Base-by-base conservation (phyloP, 1,140 invertebrate genomes). In the Atopsyche davidsoni region DNA sequence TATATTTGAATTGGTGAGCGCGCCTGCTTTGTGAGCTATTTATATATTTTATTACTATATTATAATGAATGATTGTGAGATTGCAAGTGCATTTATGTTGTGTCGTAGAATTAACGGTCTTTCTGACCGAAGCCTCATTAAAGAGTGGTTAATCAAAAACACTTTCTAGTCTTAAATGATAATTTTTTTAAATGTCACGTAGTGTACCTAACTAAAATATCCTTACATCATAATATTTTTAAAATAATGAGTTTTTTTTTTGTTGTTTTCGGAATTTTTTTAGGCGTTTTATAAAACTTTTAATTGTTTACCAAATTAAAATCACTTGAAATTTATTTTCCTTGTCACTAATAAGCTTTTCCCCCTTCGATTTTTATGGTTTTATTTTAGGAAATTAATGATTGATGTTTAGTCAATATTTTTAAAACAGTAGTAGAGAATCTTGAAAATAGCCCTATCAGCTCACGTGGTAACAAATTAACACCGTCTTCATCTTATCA, bases 111-210 rank as follows among this genome's bases (percentile, higher is more conserved):
- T 28, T 28, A 13, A 13, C 41, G 36, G 24, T 38, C 22, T 39
- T 18, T 22, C 23, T 35, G 35, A 40, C 14, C 36, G 31, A 40
- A 38, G 36, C 24, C 23, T 40, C 21, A 19, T 23, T 48, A 39
- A 48, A 18, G 24, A 40, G 46, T 48, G 46, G 46, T 38, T 25
- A 38, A 48, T 48, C 19, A 18, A 24, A 28, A 40, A 48, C 31
- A 28, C 34, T 19, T 18, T 48, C 46, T 48, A 48, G 46, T 48
- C 46, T 48, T 48, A 48, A 35, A 46, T 36, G 46, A 48, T 48
- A 48, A 48, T 48, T 17, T 40, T n/a, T n/a, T n/a, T n/a, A n/a
- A n/a, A n/a, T 48, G 36, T 48, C 46, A 48, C 46, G 39, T 48
- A 48, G 46, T 48, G 46, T 48, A 48, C 46, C 46, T 46, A n/a